Conservation (phyloP, 2,797 vertebrate species). For the Heliangelus exortis region DNA sequence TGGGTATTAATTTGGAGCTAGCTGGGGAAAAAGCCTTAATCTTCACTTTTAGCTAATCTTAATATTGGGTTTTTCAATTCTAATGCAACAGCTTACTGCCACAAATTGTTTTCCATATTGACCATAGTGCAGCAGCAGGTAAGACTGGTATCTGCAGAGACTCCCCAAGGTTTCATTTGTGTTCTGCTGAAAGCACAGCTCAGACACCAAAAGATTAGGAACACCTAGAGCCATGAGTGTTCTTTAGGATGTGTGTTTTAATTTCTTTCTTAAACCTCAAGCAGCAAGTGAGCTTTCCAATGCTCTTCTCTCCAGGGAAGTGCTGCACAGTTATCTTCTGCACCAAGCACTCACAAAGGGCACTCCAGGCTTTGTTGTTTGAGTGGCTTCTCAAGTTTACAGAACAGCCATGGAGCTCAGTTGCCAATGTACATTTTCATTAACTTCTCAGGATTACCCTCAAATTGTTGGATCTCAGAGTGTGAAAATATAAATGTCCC, state of each 20-base stretch:
- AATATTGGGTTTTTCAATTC: not conserved
- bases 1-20: not conserved
- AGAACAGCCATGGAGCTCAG: not conserved
- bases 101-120: not conserved
- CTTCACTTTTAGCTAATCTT: not conserved
- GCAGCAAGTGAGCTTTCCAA: not conserved
- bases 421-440: not conserved
- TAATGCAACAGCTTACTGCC: not conserved
- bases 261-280: not conserved
- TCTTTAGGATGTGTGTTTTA: not conserved
- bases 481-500: not conserved
- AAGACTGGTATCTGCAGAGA: not conserved
- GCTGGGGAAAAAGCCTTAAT: not conserved
- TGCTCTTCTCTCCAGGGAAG: not conserved
- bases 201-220: not conserved
- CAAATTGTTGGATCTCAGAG: not conserved
- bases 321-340: not conserved
- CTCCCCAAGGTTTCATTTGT: accelerated
- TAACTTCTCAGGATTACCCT: not conserved
- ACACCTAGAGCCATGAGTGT: not conserved
- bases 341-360: not conserved
- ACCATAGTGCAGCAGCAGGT: accelerated
- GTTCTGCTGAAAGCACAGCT: not conserved
- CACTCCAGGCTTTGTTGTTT: not conserved
- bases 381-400: not conserved